Evolutionary conservation across 2,888 invertebrate genomes (phyloP).

Genomic region (Hoplodrina blanda): DNA sequence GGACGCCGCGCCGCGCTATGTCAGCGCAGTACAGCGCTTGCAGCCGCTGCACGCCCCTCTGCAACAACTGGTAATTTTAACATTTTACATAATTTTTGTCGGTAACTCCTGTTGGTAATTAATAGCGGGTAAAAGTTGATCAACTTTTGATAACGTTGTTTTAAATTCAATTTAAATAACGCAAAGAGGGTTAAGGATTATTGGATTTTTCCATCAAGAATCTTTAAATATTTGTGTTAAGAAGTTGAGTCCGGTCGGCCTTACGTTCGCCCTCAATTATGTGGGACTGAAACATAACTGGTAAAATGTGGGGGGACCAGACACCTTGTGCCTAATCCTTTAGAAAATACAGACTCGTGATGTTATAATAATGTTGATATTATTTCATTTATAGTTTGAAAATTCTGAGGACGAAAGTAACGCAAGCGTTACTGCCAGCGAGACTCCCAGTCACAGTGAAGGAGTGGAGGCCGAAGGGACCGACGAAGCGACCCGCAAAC

Average conservation of each 20-base stretch:
- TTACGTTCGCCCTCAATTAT: background rate
- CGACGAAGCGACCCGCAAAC: constrained; percentile 83
- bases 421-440: constrained; percentile 71
- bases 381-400: constrained; percentile 75
- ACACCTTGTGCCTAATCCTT: background rate
- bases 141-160: too few species aligned
- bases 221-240: too few species aligned
- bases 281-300: too few species aligned
- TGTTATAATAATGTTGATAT: background rate
- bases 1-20: constrained; percentile 92
- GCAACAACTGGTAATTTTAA: constrained; percentile 78
- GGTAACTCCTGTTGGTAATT: background rate
- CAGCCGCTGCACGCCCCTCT: constrained; percentile 86
- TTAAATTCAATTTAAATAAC: background rate
- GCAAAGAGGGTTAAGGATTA: background rate
- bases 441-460: constrained; percentile 87
- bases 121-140: too few species aligned
- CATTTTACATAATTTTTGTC: background rate
- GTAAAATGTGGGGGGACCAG: background rate
- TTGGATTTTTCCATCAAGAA: too few species aligned
- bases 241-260: too few species aligned
- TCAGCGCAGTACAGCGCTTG: constrained; percentile 92
- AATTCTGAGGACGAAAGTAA: constrained; percentile 83
- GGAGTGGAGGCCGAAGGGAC: constrained; percentile 79
- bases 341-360: background rate